Conservation (phyloP, 1,140 invertebrate species). For the Drosophila nebulosa region DNA sequence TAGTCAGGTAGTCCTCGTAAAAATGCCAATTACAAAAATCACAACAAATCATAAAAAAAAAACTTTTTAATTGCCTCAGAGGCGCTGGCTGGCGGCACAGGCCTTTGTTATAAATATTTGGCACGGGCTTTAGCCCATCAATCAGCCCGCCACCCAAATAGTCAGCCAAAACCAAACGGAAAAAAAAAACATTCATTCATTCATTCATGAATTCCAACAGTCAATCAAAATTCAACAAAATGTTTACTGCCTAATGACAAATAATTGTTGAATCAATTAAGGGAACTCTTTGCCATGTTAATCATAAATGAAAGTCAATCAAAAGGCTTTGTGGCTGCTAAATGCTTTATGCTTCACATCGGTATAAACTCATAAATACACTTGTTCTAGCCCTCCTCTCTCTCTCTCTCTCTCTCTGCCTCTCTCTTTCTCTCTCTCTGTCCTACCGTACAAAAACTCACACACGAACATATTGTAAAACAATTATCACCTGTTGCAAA, state of each 20-base stretch:
- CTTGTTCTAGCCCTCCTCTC: conserved; percentile 34
- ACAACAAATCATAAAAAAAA: conserved; percentile 64
- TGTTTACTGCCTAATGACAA: conserved; percentile 19
- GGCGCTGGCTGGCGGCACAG: conserved; percentile 12
- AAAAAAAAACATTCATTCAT: too few species aligned
- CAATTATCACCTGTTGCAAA: conserved; percentile 79
- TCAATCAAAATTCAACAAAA: conserved; percentile 6
- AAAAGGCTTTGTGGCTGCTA: not conserved
- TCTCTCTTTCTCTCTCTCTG: too few species aligned
- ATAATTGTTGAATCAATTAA: conserved; percentile 22
- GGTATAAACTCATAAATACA: conserved; percentile 30
- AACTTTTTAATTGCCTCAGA: conserved; percentile 55
- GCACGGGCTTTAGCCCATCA: conserved; percentile 25
- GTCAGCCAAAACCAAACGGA: conserved; percentile 8
- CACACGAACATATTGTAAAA: conserved; percentile 68
- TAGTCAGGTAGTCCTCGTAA: conserved; percentile 65
- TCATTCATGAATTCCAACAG: not conserved
- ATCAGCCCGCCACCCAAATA: conserved; percentile 46
- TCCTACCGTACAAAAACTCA: not conserved
- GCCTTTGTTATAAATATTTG: conserved; percentile 36
- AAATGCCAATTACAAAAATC: conserved; percentile 72
- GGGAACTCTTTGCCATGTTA: not conserved
- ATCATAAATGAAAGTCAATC: not conserved
- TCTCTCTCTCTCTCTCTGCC: not conserved
- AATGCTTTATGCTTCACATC: not conserved